Conservation (phyloP, 2,797 vertebrate genomes). For the Sylvilagus floridanus region DNA sequence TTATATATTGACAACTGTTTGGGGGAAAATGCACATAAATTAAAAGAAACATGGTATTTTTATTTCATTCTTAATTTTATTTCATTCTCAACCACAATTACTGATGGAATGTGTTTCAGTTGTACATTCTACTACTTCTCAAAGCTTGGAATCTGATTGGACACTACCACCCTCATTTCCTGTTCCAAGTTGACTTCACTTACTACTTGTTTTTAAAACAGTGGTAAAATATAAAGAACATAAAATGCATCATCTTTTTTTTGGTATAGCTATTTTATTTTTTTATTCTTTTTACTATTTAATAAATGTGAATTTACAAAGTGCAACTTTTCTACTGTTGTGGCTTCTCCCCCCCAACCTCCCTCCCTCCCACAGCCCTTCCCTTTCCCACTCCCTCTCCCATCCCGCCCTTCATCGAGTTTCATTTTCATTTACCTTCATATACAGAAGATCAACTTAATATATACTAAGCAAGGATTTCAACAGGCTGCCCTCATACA, state of each 20-base stretch:
- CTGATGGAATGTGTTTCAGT: not conserved
- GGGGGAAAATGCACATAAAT: conserved; percentile 37
- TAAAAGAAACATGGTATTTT: conserved; percentile 33
- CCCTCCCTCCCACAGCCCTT: too few relatives aligned
- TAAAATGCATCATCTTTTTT: not conserved
- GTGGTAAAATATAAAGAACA: not conserved
- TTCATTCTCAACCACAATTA: conserved; percentile 49
- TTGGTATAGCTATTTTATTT: too few relatives aligned
- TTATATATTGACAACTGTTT: conserved; percentile 53
- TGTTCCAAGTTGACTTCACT: not conserved
- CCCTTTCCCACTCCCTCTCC: too few relatives aligned
- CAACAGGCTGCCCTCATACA: too few relatives aligned
- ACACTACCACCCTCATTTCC: not conserved
- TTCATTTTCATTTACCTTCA: too few relatives aligned
- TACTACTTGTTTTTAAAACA: not conserved
- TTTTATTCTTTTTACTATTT: too few relatives aligned
- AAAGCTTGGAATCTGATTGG: not conserved
- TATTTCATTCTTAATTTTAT: conserved; percentile 59
- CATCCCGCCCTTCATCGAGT: too few relatives aligned
- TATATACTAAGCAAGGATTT: too few relatives aligned
- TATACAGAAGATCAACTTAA: too few relatives aligned
- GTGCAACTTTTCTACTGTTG: too few relatives aligned
- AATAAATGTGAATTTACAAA: too few relatives aligned
- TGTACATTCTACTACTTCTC: not conserved
- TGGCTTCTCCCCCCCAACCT: too few relatives aligned